These are phyloP conservation scores for Drosophila dives DNA, from an alignment of 2,888 invertebrate species.

Conservation along the genomic window DNA sequence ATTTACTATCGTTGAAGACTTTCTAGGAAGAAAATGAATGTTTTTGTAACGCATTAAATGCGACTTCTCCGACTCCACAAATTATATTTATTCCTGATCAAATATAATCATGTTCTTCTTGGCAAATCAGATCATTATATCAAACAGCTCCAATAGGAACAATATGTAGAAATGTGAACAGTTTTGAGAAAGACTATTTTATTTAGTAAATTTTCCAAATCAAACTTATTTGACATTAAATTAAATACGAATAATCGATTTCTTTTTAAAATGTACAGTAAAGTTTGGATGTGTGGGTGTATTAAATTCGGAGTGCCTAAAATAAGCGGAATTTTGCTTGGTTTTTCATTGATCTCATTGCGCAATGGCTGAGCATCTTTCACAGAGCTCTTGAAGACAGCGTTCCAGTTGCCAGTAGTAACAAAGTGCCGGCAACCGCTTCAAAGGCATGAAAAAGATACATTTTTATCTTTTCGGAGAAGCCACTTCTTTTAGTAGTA, in stretches of 20 bases:
- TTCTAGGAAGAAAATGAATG: background rate
- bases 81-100: background rate
- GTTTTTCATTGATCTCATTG: slow-evolving; percentile 19
- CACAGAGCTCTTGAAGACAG: background rate
- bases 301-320: background rate
- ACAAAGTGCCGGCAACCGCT: slow-evolving; percentile 21
- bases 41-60: background rate
- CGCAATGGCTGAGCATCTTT: slow-evolving; percentile 15
- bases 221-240: background rate
- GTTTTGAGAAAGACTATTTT: background rate
- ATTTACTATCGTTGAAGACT: background rate
- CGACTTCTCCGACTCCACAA: background rate
- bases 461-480: slow-evolving; percentile 49
- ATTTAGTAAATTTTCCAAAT: background rate
- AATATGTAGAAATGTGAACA: background rate
- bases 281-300: background rate
- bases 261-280: too few relatives aligned
- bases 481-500: slow-evolving; percentile 18
- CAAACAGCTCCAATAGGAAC: background rate
- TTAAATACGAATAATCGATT: background rate
- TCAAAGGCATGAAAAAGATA: slow-evolving; percentile 20
- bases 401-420: slow-evolving; percentile 16
- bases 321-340: background rate
- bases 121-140: background rate
- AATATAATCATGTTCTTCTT: background rate